phyloP scores from a whole-genome alignment of 1,140 invertebrate species.

The Aleiodes sp. region DNA sequence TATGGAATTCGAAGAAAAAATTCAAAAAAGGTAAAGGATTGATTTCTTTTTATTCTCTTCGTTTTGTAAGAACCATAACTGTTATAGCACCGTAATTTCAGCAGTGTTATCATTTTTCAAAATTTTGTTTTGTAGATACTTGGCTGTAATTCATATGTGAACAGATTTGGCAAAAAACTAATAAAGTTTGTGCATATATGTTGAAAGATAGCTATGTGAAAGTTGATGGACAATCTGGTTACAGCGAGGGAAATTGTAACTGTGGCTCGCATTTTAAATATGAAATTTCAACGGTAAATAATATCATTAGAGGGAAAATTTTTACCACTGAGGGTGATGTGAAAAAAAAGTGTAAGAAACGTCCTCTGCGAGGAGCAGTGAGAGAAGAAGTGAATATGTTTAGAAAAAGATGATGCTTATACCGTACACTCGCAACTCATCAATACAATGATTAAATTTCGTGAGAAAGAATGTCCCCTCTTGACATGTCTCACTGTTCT shows the following conservation, averaged over 20 bases:
- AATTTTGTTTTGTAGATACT: constrained; percentile 12
- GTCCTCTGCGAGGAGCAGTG: constrained; percentile 14
- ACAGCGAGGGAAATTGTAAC: not conserved
- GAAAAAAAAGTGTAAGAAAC: constrained; percentile 26
- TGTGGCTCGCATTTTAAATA: constrained; percentile 11
- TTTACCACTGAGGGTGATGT: not conserved
- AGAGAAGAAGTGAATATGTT: constrained; percentile 14
- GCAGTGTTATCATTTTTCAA: not conserved
- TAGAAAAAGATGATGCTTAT: constrained; percentile 12
- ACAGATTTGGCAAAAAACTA: constrained; percentile 8
- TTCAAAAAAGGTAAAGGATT: not conserved
- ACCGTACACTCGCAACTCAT: not conserved
- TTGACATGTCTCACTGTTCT: not conserved
- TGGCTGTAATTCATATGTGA: constrained; percentile 11
- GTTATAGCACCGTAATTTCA: not conserved
- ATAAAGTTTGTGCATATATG: constrained; percentile 2
- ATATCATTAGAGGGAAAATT: constrained; percentile 12
- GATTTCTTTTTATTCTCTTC: not conserved
- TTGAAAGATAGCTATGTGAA: not conserved
- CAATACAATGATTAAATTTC: constrained; percentile 11
- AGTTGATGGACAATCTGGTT: not conserved
- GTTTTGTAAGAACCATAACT: not conserved
- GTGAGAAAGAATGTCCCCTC: constrained; percentile 12
- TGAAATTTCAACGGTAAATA: not conserved
- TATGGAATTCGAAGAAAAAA: not conserved